Base-by-base conservation (phyloP, 2,888 invertebrate genomes). In the Anthrax anthrax region DNA sequence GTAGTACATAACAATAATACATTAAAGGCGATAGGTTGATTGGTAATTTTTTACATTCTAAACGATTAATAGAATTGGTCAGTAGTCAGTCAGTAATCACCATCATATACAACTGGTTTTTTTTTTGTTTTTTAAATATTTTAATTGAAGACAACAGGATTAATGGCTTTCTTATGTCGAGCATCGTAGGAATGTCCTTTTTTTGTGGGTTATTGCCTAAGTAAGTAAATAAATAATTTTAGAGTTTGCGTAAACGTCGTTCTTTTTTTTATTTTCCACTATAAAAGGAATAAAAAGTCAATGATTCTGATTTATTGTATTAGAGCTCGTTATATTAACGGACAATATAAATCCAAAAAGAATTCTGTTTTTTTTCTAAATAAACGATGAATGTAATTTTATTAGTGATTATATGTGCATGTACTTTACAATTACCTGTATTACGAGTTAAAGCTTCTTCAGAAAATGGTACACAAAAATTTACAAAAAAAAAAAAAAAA, bases 391-490 rank as follows among this genome's bases (percentile, higher is more conserved):
- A 46, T 42, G 18, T 42, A 32, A 36, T 36, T 9, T 18, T 42
- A 8, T 16, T 46, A 27, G 18, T 46, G 5, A 46, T 37, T 39
- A 27, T 41, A 8, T 46, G 38, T 42, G 38, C 34, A 18, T 46
- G 38, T 32, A 29, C 29, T 16, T 6, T 46, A 5, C 19, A 38
- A 18, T 18, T 32, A 36, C 6, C 36, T 12, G 38, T 10, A 27
- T 18, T 41, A 3, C 18, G 37, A 2, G 46, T 42, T 1, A 32
- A 32, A 6, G 46, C 38, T 5, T 37, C 42, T 18, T 42, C 42
- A 13, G 32, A 42, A 38, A 42, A 46, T 42, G 46, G 46, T 46
- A 46, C 16, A 10, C 27, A 18, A 18, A 18, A n/a, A 37, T 18
- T 36, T n/a, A n/a, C n/a, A n/a, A n/a, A 8, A 23, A 23, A 23